These are phyloP conservation scores for Cerceris ruficornis DNA, from an alignment of 2,888 invertebrate genomes.

Conservation along the genomic window DNA sequence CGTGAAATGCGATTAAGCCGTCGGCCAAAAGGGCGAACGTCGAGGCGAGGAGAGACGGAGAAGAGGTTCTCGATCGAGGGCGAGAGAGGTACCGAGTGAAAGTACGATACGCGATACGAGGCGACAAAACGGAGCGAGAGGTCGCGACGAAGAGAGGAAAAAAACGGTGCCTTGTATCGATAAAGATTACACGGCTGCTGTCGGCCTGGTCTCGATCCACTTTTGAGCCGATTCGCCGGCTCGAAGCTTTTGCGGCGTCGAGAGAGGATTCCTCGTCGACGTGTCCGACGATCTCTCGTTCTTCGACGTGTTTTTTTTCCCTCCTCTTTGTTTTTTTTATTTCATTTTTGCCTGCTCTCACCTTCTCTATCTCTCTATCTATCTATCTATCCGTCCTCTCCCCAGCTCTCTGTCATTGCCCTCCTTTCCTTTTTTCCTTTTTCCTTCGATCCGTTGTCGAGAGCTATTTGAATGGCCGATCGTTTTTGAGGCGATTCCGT, in stretches of 20 bases:
- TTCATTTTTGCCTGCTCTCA: slow-evolving; percentile 20
- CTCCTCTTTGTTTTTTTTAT: slow-evolving; percentile 19
- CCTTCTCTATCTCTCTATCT: slow-evolving; percentile 23
- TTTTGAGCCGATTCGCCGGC: slow-evolving; percentile 33
- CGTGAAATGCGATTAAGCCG: slow-evolving; percentile 71
- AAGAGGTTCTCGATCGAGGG: neutral
- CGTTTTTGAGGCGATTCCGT: slow-evolving; percentile 56
- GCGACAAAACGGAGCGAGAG: slow-evolving; percentile 16
- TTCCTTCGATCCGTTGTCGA: slow-evolving; percentile 42
- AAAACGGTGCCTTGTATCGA: slow-evolving; percentile 63
- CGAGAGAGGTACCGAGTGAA: slow-evolving; percentile 17
- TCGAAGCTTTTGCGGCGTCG: slow-evolving; percentile 54
- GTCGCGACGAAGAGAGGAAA: slow-evolving; percentile 25
- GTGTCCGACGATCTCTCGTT: slow-evolving; percentile 4
- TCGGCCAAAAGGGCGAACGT: slow-evolving; percentile 28
- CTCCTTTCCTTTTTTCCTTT: slow-evolving; percentile 3
- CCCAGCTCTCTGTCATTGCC: neutral
- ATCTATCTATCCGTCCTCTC: slow-evolving; percentile 15
- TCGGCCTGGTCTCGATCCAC: slow-evolving; percentile 55
- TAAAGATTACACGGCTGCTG: slow-evolving; percentile 62
- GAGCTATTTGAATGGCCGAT: slow-evolving; percentile 56
- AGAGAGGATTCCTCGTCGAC: slow-evolving; percentile 40
- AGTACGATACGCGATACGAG: slow-evolving; percentile 22
- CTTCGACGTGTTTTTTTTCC: slow-evolving; percentile 11
- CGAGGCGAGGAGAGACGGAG: slow-evolving; percentile 13